phyloP scores from a whole-genome alignment of 1,140 invertebrate genomes.

The Aphaenogaster rudis region DNA sequence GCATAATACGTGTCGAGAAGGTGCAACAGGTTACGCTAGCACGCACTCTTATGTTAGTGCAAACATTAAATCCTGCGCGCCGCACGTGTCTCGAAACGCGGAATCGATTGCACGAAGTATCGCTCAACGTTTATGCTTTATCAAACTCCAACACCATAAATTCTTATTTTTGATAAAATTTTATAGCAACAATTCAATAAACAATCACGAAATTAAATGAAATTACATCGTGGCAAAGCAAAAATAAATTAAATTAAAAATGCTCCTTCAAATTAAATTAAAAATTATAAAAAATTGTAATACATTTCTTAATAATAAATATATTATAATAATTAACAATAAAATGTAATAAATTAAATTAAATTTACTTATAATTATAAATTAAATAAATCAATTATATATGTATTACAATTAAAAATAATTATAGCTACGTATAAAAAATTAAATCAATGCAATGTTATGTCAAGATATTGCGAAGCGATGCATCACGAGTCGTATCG shows the following conservation, averaged over 20 bases:
- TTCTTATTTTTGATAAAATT: background rate
- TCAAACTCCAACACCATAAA: background rate
- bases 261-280: background rate
- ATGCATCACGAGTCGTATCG: background rate
- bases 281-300: background rate
- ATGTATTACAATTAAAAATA: background rate
- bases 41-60: background rate
- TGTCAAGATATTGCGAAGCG: background rate
- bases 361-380: background rate
- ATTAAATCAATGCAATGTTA: background rate
- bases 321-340: background rate
- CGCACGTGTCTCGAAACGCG: background rate
- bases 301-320: background rate
- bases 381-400: background rate
- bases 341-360: background rate
- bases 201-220: background rate
- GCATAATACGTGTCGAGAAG: constrained; percentile 15
- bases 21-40: constrained; percentile 46
- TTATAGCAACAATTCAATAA: background rate
- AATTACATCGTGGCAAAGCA: background rate
- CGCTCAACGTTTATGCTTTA: background rate
- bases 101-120: background rate
- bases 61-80: constrained; percentile 20
- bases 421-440: background rate
- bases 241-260: constrained; percentile 2